Evolutionary conservation across 1,140 invertebrate genomes (phyloP).

Genomic region (Brachionus rotundiformis): DNA sequence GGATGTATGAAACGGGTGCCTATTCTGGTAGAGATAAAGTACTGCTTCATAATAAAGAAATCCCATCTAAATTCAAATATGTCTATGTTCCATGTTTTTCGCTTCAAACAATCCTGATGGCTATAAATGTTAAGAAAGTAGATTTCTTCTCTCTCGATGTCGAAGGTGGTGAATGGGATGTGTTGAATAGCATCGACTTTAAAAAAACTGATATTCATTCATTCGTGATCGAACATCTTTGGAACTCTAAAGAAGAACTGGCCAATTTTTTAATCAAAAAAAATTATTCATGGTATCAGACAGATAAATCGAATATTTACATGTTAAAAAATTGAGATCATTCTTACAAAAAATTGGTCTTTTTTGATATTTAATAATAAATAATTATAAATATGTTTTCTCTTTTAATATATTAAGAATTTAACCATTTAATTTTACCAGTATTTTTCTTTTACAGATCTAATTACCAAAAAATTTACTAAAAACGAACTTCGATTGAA

Average conservation of each 20-base stretch:
- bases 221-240: background rate
- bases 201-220: background rate
- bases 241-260: background rate
- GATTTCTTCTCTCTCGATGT: constrained; percentile 13
- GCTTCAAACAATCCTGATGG: constrained; percentile 12
- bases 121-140: background rate
- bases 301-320: too few relatives aligned
- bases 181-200: background rate
- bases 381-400: too few relatives aligned
- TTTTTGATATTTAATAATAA: too few relatives aligned
- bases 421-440: too few relatives aligned
- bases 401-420: too few relatives aligned
- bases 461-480: too few relatives aligned
- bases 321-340: too few relatives aligned
- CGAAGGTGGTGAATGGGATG: constrained; percentile 33
- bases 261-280: too few relatives aligned
- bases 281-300: too few relatives aligned
- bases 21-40: background rate
- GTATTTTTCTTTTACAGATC: too few relatives aligned
- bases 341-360: too few relatives aligned
- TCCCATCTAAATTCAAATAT: background rate
- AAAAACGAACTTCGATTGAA: too few relatives aligned
- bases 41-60: background rate
- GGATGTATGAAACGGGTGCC: background rate
- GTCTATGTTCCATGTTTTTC: constrained; percentile 49